A percentile compares a stretch with the other conserved stretches of the same genome.
Conservation (phyloP, 1,140 invertebrate species). For the Drosophila ironensis region DNA sequence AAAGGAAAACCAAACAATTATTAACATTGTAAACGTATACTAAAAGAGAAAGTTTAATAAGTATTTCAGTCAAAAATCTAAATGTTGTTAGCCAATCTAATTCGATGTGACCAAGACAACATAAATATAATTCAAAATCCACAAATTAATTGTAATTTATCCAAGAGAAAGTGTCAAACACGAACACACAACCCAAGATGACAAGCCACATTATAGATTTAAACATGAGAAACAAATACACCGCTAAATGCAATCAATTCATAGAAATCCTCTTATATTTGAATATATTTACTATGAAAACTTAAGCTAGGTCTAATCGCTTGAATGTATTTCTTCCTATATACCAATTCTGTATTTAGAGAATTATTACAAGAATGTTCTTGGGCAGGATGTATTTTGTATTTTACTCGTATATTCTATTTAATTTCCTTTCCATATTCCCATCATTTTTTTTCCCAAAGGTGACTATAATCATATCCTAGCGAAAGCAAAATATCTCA, state of each 20-base stretch:
- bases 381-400: no score
- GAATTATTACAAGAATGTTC: no score
- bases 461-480: slow-evolving; percentile 1
- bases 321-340: slow-evolving; percentile 6
- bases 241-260: slow-evolving; percentile 60
- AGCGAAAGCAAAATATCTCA: slow-evolving; percentile 6
- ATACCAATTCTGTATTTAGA: no score
- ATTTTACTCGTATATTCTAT: slow-evolving; percentile 5
- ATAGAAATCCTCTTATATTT: slow-evolving; percentile 15
- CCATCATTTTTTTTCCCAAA: not conserved
- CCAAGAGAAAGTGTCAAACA: slow-evolving; percentile 60
- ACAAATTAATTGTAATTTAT: slow-evolving; percentile 47
- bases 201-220: not conserved
- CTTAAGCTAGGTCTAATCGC: slow-evolving; percentile 17
- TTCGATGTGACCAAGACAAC: slow-evolving; percentile 59
- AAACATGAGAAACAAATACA: slow-evolving; percentile 18
- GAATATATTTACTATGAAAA: slow-evolving; percentile 37
- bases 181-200: slow-evolving; percentile 12
- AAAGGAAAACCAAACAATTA: no score
- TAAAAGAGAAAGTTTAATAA: slow-evolving; percentile 37
- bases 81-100: slow-evolving; percentile 65
- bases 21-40: slow-evolving; percentile 63
- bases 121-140: slow-evolving; percentile 20
- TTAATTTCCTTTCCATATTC: not conserved
- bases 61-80: slow-evolving; percentile 52